Conservation (phyloP, 2,797 vertebrate species). For the Melanotaenia boesemani region DNA sequence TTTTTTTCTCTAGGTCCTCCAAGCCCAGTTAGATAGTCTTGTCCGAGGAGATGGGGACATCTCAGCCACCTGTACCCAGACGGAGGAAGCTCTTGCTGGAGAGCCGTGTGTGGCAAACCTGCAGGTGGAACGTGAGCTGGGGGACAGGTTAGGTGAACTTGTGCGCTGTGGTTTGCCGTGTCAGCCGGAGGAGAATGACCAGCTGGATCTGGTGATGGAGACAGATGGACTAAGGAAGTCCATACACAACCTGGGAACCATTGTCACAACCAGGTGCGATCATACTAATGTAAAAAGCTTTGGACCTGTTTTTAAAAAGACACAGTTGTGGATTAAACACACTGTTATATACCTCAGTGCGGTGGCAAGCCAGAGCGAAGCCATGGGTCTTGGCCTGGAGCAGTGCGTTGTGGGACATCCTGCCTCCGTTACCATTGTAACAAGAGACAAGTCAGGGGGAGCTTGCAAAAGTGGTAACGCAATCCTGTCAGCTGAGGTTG, state of each 20-base stretch:
- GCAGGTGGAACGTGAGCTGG: slow-evolving; percentile 89
- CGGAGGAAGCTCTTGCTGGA: slow-evolving; percentile 88
- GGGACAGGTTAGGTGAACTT: slow-evolving; percentile 88
- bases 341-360: slow-evolving; percentile 78
- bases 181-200: slow-evolving; percentile 94
- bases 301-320: not conserved
- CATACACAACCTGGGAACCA: slow-evolving; percentile 96
- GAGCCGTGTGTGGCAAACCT: slow-evolving; percentile 88
- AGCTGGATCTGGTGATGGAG: slow-evolving; percentile 94
- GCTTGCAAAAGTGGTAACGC: slow-evolving; percentile 95
- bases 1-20: slow-evolving; percentile 87
- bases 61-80: slow-evolving; percentile 86
- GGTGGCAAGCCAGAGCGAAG: slow-evolving; percentile 96
- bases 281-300: not conserved
- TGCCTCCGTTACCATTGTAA: slow-evolving; percentile 93
- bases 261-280: slow-evolving; percentile 88
- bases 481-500: slow-evolving; percentile 91
- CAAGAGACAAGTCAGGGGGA: slow-evolving; percentile 97
- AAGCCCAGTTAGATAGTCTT: slow-evolving; percentile 92
- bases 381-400: slow-evolving; percentile 91
- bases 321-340: not conserved
- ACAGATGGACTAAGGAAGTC: slow-evolving; percentile 95
- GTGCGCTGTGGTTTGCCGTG: slow-evolving; percentile 85
- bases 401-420: slow-evolving; percentile 95
- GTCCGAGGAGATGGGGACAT: slow-evolving; percentile 90